Evolutionary conservation across 1,140 invertebrate genomes (phyloP), one percentile per base, ranked within the genome.

Genomic region (Bombus picipes): DNA sequence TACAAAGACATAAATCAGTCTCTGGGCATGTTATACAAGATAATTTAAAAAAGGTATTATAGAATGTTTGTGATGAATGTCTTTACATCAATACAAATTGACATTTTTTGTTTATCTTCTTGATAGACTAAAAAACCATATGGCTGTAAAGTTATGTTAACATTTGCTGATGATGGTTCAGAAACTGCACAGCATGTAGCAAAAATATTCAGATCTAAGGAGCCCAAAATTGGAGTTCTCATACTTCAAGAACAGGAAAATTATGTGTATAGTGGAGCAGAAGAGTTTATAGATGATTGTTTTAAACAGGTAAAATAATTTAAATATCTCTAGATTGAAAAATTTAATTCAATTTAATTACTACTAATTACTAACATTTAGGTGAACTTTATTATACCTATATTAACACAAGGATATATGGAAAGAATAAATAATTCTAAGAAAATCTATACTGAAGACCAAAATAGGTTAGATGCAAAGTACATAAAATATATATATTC

Each of bases 271-370:
- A 88, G 87, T 76, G 89, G 70, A 83, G 92, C 91, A 25, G 92
- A 93, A 87, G 92, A 93, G 80, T 94, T 94, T 59, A 88, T 94
- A 75, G 92, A 94, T 32, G 92, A 94, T 83, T 94, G 93, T 85
- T 94, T 94, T 62, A 91, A 90, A 66, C 93, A 94, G 82, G 92
- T 92, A 87, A 87, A 65, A 41, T 37, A 15, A 66, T 66, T 41
- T 65, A 18, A n/a, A 84, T 71, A 53, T 18, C 28, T 57, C 70
- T 75, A 47, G 66, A 71, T 62, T 72, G 18, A 15, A 53, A 70
- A 18, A 62, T 18, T 59, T 32, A 8, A 13, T 10, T 65, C 15
- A 9, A 73, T 25, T 5, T 28, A 37, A 37, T n/a, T 65, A 22
- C 5, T 53, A 53, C 6, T 37, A 71, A 9, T 62, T 70, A 70